Evolutionary conservation across 2,888 invertebrate genomes (phyloP), one percentile per base, ranked within the genome.

Genomic region (Endomychus coccineus): DNA sequence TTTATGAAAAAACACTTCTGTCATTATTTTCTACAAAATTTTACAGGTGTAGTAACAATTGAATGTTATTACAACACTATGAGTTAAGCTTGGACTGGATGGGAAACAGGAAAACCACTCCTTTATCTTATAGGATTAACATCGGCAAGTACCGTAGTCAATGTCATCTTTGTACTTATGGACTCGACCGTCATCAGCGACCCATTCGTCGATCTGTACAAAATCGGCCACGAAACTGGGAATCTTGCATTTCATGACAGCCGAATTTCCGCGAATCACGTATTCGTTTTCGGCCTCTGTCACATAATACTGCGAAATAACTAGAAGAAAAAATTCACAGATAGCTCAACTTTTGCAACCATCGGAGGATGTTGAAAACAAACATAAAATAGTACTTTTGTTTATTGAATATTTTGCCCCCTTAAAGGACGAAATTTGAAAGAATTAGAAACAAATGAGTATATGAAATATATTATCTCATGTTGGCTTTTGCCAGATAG

Each of bases 141-240:
- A 29, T 6, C 13, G n/a, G 19, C n/a, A 42, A 36, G 61, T 78
- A 79, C 78, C 79, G 62, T 73, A 70, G 42, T 63, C 56, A 52
- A 69, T 70, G 49, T 73, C 69, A 66, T 76, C 76, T 58, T 73
- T 73, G 61, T 73, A 70, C 48, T 53, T 56, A 71, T 76, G 67
- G 71, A 74, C 72, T 60, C 75, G 72, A 53, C 79, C 84, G 56
- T 83, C 80, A 49, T 83, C 80, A 66, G 84, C 81, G 58, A 84
- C 70, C 89, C 90, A 89, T 48, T 83, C 74, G 66, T 86, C 85
- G 56, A 92, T 80, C 58, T 77, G 75, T 54, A 94, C 86, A 70
- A 89, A 91, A 73, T 92, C 91, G 50, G 87, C 85, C 53, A 92
- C 89, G 71, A 90, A 92, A 62, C 86, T 86, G 46, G 92, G 92